Base-by-base conservation (phyloP, 2,113 vertebrate genomes). In the Anser cygnoides region DNA sequence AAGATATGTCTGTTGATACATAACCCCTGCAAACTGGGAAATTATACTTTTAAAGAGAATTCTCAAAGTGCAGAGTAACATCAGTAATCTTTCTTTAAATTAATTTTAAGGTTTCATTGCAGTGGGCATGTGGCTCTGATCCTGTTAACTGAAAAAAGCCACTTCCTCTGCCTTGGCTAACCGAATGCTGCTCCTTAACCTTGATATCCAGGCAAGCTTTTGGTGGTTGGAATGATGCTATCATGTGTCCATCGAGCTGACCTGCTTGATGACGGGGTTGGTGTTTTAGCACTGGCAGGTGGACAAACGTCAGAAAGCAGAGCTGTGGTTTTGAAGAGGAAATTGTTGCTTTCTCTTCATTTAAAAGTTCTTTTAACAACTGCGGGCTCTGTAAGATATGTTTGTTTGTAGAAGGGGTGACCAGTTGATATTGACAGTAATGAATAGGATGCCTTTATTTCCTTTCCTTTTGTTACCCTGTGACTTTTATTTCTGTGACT, bases 81-180 rank as follows among this genome's bases (percentile, higher is more conserved):
- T 3, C 41, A 33, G 9, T 10, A 31, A 25, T 50, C 23, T 35
- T 75, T 17, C n/a, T 49, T 57, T 57, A 21, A 11, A 35, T 29
- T 18, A 31, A 15, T 61, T 54, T 46, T 10, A 9, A 71, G 18
- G 10, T 49, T 59, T 49, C 29, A 7, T 59, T 90, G 50, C 41
- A 6, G 1, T 2, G 15, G 5, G 43, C 35, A 5, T 1, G 0
- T 22, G 50, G 29, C 52, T 80, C 77, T 68, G 73, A 95, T 54
- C 49, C 57, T 41, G 35, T 8, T 11, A 29, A 76, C 35, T 85
- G 54, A 41, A 31, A 66, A 77, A 81, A 89, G 41, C 26, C 26
- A 12, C 46, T 78, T 39, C 71, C 31, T 78, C 29, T 62, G 41
- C 46, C 6, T 63, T 55, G 11, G 84, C 52, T 63, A 75, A 15